Base-by-base conservation (phyloP, 1,140 invertebrate genomes). In the Drosophila pseudoananassae region DNA sequence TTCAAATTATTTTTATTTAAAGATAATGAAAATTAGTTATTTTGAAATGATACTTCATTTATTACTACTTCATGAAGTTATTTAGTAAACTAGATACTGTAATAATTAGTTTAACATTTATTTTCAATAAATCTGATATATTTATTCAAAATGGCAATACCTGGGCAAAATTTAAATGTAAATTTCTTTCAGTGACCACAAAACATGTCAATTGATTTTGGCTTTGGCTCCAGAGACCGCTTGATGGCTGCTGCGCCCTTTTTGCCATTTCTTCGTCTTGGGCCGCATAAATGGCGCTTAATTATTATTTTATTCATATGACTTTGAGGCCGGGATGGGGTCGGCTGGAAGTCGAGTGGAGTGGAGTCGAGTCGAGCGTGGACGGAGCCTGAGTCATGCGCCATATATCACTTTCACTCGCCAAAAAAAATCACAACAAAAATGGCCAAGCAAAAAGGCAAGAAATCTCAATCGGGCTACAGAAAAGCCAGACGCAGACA, bases 361-460 rank as follows among this genome's bases (percentile, higher is more conserved):
- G 40, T 43, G 14, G 40, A 36, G 33, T 17, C 46, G 51, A 74
- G 43, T 17, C n/a, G 36, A 60, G 70, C 47, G 61, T 53, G 71
- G 63, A 59, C 60, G 47, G 8, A 33, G 68, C 64, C 82, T 87
- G 82, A 85, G 60, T 85, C 81, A 85, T 84, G 73, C 69, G 77
- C 81, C 82, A 84, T 85, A 82, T 81, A 85, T 85, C 81, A 82
- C 81, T 85, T 85, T 85, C 81, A 85, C 81, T 85, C 82, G 78
- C 72, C 40, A 81, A 81, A 76, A 60, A 76, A 49, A 66, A 40
- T 17, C 53, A 46, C 20, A 57, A 50, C 54, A 76, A 54, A 60
- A 75, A 55, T 52, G 50, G 46, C 58, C 54, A 64, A 50, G 56
- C 71, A 64, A 70, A 76, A 74, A 63, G 52, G 53, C 73, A 77